These are phyloP conservation scores for Chymomyza amoena DNA, from an alignment of 2,888 invertebrate species.

Conservation along the genomic window DNA sequence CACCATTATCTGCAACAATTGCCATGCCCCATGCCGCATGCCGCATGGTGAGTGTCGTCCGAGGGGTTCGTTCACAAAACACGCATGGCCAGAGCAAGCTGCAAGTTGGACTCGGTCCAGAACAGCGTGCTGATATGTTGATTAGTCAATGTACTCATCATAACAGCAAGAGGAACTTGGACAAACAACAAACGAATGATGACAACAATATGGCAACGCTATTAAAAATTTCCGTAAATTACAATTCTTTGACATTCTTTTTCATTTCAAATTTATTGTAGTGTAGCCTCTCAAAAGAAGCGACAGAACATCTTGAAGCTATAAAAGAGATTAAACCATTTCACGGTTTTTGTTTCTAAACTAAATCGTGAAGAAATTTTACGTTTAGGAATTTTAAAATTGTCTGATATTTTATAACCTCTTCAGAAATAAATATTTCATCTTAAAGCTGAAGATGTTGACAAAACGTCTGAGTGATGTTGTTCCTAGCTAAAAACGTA, in stretches of 20 bases:
- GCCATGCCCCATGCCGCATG: conserved; percentile 54
- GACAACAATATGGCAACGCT: not conserved
- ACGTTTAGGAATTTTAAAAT: too few species aligned
- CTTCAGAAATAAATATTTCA: too few species aligned
- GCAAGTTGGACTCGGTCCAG: conserved; percentile 44
- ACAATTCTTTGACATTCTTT: not conserved
- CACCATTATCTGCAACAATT: conserved; percentile 65
- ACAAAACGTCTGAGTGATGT: too few species aligned
- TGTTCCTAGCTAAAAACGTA: too few species aligned
- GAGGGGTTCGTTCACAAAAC: conserved; percentile 34
- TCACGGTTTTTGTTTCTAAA: too few species aligned
- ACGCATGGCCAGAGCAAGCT: conserved; percentile 34
- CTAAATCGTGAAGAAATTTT: too few species aligned
- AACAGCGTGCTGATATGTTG: conserved; percentile 66
- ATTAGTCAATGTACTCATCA: conserved; percentile 57
- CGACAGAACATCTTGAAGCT: not conserved
- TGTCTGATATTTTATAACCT: too few species aligned
- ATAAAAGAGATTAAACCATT: too few species aligned
- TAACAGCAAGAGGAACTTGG: not conserved
- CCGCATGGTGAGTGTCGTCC: not conserved
- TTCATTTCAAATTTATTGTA: not conserved
- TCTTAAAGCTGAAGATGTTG: too few species aligned
- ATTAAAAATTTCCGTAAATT: not conserved
- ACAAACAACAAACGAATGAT: not conserved
- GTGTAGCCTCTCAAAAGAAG: not conserved